Base-by-base conservation (phyloP, 2,888 invertebrate genomes). In the Cheilosia urbana region DNA sequence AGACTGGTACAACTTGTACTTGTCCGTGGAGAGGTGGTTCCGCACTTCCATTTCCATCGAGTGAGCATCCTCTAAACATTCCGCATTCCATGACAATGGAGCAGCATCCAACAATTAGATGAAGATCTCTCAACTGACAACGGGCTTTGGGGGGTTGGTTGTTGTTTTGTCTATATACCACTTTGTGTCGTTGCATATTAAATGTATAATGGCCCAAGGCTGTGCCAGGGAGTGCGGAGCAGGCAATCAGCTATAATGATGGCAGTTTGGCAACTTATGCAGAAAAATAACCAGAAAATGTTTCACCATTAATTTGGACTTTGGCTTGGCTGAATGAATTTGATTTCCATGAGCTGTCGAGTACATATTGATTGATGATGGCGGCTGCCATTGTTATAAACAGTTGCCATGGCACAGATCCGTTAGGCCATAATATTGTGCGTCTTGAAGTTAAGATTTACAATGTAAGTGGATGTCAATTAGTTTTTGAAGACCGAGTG, bases 151-250 rank as follows among this genome's bases (percentile, higher is more conserved):
- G n/a, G 19, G 49, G 49, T 49, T 11, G 21, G 4, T 66, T 75
- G 40, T 40, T 21, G 17, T 63, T 55, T 34, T 19, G 55, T 37
- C 11, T 65, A 30, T 51, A 55, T 42, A 62, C 57, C 42, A 65
- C 65, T 72, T 72, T 72, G 51, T 15, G 9, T 34, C 17, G 40
- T 30, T 58, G 63, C 65, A 72, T 66, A 72, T 68, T 40, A 4
- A 21, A 62, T 69, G 45, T 80, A 63, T 76, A 63, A 63, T 81
- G 65, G 81, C 69, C 51, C 76, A 81, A 81, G 81, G 81, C 69
- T 76, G 42, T 37, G 13, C 49, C 37, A 30, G 63, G 65, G 30
- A 24, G 37, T n/a, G 21, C 6, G 30, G 47, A n/a, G 47, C 24
- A 58, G 69, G 47, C 60, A 72, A 60, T 72, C 71, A 72, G 71